These are phyloP conservation scores for Eidolon dupreanum DNA, from an alignment of 2,797 vertebrate genomes.

Conservation along the genomic window DNA sequence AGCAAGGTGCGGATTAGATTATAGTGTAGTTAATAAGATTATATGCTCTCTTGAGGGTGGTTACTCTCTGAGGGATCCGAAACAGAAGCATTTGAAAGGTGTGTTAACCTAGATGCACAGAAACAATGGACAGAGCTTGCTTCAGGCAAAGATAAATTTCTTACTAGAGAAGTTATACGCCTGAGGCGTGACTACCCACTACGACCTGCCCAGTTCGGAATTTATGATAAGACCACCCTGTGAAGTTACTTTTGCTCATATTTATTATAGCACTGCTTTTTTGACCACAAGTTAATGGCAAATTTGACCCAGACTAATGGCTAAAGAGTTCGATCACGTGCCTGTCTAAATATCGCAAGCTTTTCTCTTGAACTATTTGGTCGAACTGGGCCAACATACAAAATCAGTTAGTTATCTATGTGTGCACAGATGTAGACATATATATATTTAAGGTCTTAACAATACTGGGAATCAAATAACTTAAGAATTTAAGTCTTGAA, in stretches of 20 bases:
- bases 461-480: background rate
- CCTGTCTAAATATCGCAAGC: background rate
- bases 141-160: background rate
- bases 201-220: background rate
- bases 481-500: background rate
- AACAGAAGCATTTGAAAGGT: background rate
- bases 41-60: background rate
- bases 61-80: background rate
- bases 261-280: background rate
- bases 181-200: background rate
- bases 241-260: background rate
- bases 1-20: background rate
- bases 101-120: background rate
- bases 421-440: background rate
- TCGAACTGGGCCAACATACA: background rate
- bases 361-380: background rate
- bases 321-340: background rate
- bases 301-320: background rate
- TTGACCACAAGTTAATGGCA: background rate
- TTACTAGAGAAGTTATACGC: background rate
- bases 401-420: background rate
- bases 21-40: background rate
- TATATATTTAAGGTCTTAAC: background rate
- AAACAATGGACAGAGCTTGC: background rate
- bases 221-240: background rate